Base-by-base conservation (phyloP, 2,113 vertebrate species). In the Speoplatyrhinus poulsoni region DNA sequence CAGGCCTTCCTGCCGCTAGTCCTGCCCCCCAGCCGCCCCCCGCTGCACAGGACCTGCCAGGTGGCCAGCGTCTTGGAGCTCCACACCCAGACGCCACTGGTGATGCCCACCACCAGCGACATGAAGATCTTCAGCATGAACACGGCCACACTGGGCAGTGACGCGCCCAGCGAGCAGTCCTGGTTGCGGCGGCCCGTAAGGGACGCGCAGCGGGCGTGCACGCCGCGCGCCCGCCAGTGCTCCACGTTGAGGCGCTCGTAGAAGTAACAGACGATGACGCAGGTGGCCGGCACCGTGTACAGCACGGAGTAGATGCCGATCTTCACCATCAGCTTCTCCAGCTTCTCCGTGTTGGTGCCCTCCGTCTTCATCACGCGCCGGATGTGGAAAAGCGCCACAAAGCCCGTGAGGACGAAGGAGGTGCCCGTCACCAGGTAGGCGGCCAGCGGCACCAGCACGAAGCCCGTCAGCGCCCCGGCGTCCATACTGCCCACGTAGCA, bases 81-180 rank as follows among this genome's bases (percentile, higher is more conserved):
- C 98, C 98, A 99, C n/a, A 99, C 96, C 98, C 98, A 99, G 65
- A 98, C 96, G 0, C 97, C 97, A 0, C 97, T 99, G 90, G 97
- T 98, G 92, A 99, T 99, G 79, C 98, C 98, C 58, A 99, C 97
- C 88, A 97, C 98, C 86, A 99, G 90, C 0, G 97, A 98, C 98
- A 99, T 99, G 91, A 98, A 98, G 89, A 97, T 98, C 90, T 98
- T 99, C n/a, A 99, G 93, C 95, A 99, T 98, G 82, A 99, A 99
- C 77, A 99, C 91, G 0, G 96, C 96, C 86, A 99, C 95, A 0
- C 95, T 95, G 69, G 98, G 98, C 77, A 99, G 95, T 0, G 98
- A 99, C 60, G 90, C 81, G 15, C 91, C 93, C 87, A 99, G 84
- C 0, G 95, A 94, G 90, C 98, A 99, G 92, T 95, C 92, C 69